phyloP scores from a whole-genome alignment of 1,140 invertebrate genomes.

The Drosophila sturtevanti region DNA sequence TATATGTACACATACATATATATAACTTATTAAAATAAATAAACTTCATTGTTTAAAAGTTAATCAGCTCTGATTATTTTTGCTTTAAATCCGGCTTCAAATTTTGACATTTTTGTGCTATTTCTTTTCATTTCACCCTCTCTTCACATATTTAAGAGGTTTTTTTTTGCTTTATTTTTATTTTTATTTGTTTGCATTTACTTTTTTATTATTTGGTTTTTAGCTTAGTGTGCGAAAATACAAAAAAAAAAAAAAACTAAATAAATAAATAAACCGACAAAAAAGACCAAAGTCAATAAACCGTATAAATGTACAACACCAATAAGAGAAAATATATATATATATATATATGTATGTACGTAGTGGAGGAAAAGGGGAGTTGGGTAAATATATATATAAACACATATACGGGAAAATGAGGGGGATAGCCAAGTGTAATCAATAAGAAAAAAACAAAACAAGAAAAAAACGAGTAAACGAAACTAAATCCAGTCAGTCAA shows the following conservation, averaged over 20 bases:
- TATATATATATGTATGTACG: background rate
- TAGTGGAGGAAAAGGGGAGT: constrained; percentile 23
- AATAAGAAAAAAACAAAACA: background rate
- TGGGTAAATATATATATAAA: background rate
- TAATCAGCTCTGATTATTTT: background rate
- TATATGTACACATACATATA: too few species aligned
- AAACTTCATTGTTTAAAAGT: background rate
- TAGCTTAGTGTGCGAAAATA: constrained; percentile 63
- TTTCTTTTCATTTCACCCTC: constrained; percentile 5
- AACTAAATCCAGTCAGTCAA: background rate
- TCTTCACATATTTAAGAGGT: constrained; percentile 37
- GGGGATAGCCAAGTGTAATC: background rate
- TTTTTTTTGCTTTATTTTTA: too few species aligned
- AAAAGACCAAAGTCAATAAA: constrained; percentile 71
- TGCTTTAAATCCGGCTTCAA: background rate
- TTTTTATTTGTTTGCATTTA: constrained; percentile 61
- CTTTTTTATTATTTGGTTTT: constrained; percentile 59
- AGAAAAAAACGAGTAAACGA: background rate
- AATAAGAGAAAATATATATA: constrained; percentile 34
- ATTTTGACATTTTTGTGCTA: background rate
- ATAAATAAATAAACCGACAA: constrained; percentile 49
- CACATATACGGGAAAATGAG: background rate
- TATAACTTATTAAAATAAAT: too few species aligned
- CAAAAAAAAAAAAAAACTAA: constrained; percentile 32
- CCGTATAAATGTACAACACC: constrained; percentile 53